Evolutionary conservation across 2,888 invertebrate species (phyloP).

Genomic region (Diarsia brunnea): DNA sequence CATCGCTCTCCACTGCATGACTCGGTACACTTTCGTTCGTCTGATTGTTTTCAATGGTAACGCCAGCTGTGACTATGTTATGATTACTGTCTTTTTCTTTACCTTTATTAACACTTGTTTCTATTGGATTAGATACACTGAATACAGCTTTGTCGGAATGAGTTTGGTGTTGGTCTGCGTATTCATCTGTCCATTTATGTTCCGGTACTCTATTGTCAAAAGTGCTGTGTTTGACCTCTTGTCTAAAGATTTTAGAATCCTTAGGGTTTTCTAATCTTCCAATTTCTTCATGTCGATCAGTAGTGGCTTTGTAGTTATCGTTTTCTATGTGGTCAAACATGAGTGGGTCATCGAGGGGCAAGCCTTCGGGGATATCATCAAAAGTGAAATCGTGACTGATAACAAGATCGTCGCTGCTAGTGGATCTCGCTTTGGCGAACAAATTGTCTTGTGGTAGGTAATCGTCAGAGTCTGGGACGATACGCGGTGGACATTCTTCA

Average conservation of each 20-base stretch:
- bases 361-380: constrained; percentile 85
- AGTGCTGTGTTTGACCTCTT: background rate
- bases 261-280: constrained; percentile 25
- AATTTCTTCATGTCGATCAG: constrained; percentile 43
- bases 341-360: constrained; percentile 84
- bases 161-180: background rate
- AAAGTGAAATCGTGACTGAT: constrained; percentile 83
- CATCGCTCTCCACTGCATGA: background rate
- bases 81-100: constrained; percentile 7
- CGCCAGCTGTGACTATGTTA: background rate
- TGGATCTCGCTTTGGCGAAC: constrained; percentile 80
- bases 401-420: constrained; percentile 79
- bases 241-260: background rate
- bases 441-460: constrained; percentile 81
- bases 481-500: constrained; percentile 84
- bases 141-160: constrained; percentile 14
- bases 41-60: background rate
- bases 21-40: background rate
- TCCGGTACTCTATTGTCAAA: background rate
- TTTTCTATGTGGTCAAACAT: constrained; percentile 76
- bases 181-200: background rate
- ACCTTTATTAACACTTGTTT: constrained; percentile 3
- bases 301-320: constrained; percentile 56
- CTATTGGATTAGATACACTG: background rate
- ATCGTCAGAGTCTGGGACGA: constrained; percentile 75